Base-by-base conservation (phyloP, 2,888 invertebrate genomes). In the Muscina levida region DNA sequence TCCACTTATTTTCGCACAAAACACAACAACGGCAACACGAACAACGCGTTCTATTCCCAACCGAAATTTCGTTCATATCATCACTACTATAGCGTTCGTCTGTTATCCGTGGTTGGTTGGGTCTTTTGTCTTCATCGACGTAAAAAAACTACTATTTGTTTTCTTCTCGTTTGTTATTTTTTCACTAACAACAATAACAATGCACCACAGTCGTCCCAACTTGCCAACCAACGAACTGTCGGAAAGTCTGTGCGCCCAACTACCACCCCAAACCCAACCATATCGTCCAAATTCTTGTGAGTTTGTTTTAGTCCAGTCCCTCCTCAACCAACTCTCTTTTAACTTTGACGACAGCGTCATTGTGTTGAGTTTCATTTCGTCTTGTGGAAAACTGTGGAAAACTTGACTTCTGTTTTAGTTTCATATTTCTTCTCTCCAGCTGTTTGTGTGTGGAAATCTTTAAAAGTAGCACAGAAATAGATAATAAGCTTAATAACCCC, bases 51-150 rank as follows among this genome's bases (percentile, higher is more conserved):
- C 8, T 62, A 42, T 42, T 22, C 62, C 42, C 19, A 42, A 62
- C 39, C 42, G 62, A 62, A 62, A 72, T 74, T 71, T 48, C 66
- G 62, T 51, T 75, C 44, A 75, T 72, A 66, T 65, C 24, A 71
- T 46, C 65, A 19, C 65, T 56, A 53, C 51, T 48, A 31, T 56
- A 24, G 56, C 44, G 74, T 77, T 62, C 42, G 62, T 42, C 42
- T 39, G 77, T 51, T 48, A 8, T 31, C n/a, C 51, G 57, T 70
- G 42, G 51, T 70, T 17, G 19, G 62, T 56, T 39, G 56, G 51
- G 15, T 13, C 10, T 72, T 62, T 57, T 46, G 66, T 73, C 72
- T 71, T 74, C 59, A 68, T 53, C 53, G 17, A 11, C 42, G 42
- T 42, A 67, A 15, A 39, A 48, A 67, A 67, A 68, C 68, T 53